Base-by-base conservation (phyloP, 2,888 invertebrate genomes). In the Leucophenga montana region DNA sequence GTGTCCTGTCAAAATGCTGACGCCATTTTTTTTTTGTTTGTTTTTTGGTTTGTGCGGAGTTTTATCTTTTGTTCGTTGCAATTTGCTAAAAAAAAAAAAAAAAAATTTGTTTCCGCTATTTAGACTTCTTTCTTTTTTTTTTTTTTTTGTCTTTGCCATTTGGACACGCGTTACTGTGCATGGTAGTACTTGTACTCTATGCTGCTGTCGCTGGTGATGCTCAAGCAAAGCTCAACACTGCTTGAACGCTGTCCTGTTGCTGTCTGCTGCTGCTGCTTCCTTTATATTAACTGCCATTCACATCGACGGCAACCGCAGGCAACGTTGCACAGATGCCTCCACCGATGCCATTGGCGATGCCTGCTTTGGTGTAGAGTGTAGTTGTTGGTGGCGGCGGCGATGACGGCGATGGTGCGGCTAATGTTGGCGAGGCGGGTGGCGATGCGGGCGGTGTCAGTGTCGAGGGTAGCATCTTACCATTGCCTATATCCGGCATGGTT, bases 371-470 rank as follows among this genome's bases (percentile, higher is more conserved):
- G 46, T 77, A 76, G 11, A 75, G 66, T 54, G 33, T 71, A 59
- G 62, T 69, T 57, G 61, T 44, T 27, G 33, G 70, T 61, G 66
- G 71, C 59, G 65, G 59, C 67, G 54, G 56, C 27, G 71, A 44
- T 5, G 66, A 33, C 50, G 68, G 46, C 33, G 57, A 33, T 33
- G 27, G 13, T 9, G 62, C 13, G 1, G 46, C 6, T 14, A 73
- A 68, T 31, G 72, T 66, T 27, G 74, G 72, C 11, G 75, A 69
- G 39, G 76, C 73, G 48, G 83, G 78, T 27, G 86, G 85, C 53
- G 86, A 84, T 22, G 83, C 82, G 33, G 86, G 86, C 57, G 86
- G 86, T 68, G 86, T 86, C 56, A 86, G 68, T 27, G 86, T 83
- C 18, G 79, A 66, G 3, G 81, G 77, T 67, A 84, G 77, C 56